Base-by-base conservation (phyloP, 1,140 invertebrate genomes). In the Plectus sambesii region DNA sequence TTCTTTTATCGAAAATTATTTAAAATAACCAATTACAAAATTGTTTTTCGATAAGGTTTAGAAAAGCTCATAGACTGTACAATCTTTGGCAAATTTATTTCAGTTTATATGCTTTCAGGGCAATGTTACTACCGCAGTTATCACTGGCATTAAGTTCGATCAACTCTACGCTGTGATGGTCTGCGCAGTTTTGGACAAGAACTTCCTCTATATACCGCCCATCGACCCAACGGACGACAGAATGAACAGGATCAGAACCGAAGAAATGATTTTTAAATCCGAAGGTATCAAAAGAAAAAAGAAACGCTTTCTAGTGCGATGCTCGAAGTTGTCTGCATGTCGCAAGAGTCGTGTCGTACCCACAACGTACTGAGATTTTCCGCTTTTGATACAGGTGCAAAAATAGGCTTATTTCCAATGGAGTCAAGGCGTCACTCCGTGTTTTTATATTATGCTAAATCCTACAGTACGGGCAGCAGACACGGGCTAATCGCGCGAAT, bases 121-220 rank as follows among this genome's bases (percentile, higher is more conserved):
- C n/a, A n/a, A n/a, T n/a, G n/a, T n/a, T n/a, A 55, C 23, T 25
- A 48, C 29, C 61, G 59, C 1, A 47, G 15, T 62, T 15, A 24
- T 64, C 8, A 19, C 39, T 15, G 51, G 61, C 42, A 33, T 68
- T 15, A 22, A 45, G 19, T 38, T 58, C 36, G 56, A 62, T 35
- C 53, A 48, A 2, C 39, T 67, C 17, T 68, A 65, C 29, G 62
- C 62, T 29, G 45, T 67, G 4, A 56, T 64, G 9, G 43, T 67
- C 22, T 67, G 64, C 47, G 53, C 47, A 0, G 56, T 67, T 2
- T 42, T 58, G 15, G 63, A 66, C 27, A 9, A 22, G 49, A 9
- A 26, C 49, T 49, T 36, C 54, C 47, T 51, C 43, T 24, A 35
- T 12, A n/a, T 5, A n/a, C 26, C 24, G 2, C 12, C 27, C 23